Base-by-base conservation (phyloP, 2,797 vertebrate species). In the Antrozous pallidus region DNA sequence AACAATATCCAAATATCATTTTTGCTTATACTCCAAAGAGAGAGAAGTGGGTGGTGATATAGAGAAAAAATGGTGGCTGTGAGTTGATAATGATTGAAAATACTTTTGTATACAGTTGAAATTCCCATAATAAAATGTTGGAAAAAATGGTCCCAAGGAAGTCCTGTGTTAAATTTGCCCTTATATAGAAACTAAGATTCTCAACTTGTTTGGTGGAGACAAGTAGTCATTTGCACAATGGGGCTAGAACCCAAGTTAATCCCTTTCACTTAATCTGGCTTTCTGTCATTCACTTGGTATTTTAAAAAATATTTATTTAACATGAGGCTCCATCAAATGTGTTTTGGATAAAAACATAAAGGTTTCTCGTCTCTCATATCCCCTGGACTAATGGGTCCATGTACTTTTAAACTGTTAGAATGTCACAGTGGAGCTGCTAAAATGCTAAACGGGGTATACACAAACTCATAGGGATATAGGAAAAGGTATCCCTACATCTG, bases 301-400 rank as follows among this genome's bases (percentile, higher is more conserved):
- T 91, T 80, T 24, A 16, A 81, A 78, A 90, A 65, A 70, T 92
- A 70, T 82, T 93, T 91, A 84, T 81, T 91, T 91, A 82, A 88
- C 90, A 71, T 11, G 82, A 67, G 24, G 24, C 51, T 88, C 45
- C 82, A 14, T 28, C 14, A 58, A 82, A 61, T 22, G 33, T 65
- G 12, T 85, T 90, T 26, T 45, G 22, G 42, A 65, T 88, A 65
- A 93, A 88, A 24, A 88, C 26, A 83, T 36, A 87, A 94, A 93
- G 9, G 7, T 74, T 89, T 90, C 31, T 80, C 24, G 77, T 84
- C 6, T 38, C 11, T 82, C 22, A 94, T 70, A 69, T 28, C 5
- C 49, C 17, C 6, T 26, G 18, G 5, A 88, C n/a, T 33, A 67
- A 33, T 88, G 63, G n/a, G 42, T 75, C 69, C 92, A 6, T 67